A percentile compares a stretch with the other conserved stretches of the same genome.
phyloP scores from a whole-genome alignment of 2,113 vertebrate species.

The Coreoperca whiteheadi region DNA sequence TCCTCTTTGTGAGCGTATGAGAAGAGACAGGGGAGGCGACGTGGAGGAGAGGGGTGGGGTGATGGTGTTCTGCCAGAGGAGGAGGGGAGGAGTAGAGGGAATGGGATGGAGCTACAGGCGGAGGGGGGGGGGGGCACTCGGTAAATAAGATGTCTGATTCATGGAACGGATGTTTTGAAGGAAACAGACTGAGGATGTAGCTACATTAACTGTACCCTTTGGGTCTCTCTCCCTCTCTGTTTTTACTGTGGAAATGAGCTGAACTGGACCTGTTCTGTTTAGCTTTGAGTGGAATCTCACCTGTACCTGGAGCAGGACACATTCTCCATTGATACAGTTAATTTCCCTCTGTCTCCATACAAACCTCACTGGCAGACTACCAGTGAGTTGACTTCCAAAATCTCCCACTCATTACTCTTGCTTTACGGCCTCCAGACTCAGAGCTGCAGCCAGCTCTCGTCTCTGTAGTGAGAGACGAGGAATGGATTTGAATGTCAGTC shows the following conservation, averaged over 20 bases:
- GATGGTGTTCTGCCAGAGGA: slow-evolving; percentile 11
- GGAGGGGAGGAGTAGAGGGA: slow-evolving; percentile 24
- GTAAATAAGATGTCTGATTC: slow-evolving; percentile 85
- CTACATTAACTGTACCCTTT: slow-evolving; percentile 68
- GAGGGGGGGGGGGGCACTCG: slow-evolving; percentile 41
- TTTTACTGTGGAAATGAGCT: slow-evolving; percentile 69
- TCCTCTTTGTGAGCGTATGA: slow-evolving; percentile 42
- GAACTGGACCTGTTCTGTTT: slow-evolving; percentile 73
- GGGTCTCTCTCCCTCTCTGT: slow-evolving; percentile 39
- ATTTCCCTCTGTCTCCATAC: slow-evolving; percentile 58
- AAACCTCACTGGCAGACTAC: slow-evolving; percentile 48
- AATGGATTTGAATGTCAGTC: slow-evolving; percentile 26
- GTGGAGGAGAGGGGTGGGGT: slow-evolving; percentile 21
- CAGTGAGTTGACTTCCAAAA: slow-evolving; percentile 18
- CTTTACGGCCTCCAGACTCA: slow-evolving; percentile 25
- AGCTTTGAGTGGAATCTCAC: slow-evolving; percentile 61
- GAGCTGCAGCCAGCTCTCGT: slow-evolving; percentile 9
- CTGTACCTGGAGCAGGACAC: slow-evolving; percentile 71
- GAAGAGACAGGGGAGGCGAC: slow-evolving; percentile 60
- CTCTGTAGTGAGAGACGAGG: slow-evolving; percentile 2
- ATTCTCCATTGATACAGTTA: slow-evolving; percentile 67
- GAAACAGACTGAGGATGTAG: slow-evolving; percentile 83
- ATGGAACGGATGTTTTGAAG: slow-evolving; percentile 88
- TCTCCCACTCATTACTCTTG: slow-evolving; percentile 43
- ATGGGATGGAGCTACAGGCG: slow-evolving; percentile 8